phyloP scores from a whole-genome alignment of 1,140 invertebrate genomes.

The Asobara japonica region DNA sequence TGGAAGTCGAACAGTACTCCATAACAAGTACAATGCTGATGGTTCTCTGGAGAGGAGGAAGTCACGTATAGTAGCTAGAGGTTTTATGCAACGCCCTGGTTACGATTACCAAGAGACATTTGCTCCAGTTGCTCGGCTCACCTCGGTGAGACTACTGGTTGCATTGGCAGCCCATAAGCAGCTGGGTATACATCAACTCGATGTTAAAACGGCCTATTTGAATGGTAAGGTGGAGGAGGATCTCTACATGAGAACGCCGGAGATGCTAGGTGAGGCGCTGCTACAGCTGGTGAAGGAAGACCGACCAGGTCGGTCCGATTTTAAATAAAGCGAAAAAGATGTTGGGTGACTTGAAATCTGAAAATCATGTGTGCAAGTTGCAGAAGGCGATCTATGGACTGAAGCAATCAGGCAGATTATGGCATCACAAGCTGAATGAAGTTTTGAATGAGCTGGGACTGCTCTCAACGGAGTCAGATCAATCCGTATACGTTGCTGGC shows the following conservation, averaged over 20 bases:
- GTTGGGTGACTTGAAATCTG: neutral
- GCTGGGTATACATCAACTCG: slow-evolving; percentile 30
- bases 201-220: neutral
- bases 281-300: neutral
- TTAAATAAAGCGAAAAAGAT: slow-evolving; percentile 8
- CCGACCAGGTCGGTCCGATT: neutral
- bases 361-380: slow-evolving; percentile 36
- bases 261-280: slow-evolving; percentile 35
- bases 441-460: slow-evolving; percentile 25
- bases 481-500: slow-evolving; percentile 34
- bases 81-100: slow-evolving; percentile 35
- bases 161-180: slow-evolving; percentile 26
- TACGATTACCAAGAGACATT: slow-evolving; percentile 42
- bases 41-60: slow-evolving; percentile 27
- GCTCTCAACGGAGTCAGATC: slow-evolving; percentile 27
- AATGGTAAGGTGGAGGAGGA: slow-evolving; percentile 35
- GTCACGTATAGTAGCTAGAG: too few relatives aligned
- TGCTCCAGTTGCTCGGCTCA: slow-evolving; percentile 36
- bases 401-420: slow-evolving; percentile 44
- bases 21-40: slow-evolving; percentile 44
- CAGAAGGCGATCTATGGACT: slow-evolving; percentile 48
- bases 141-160: slow-evolving; percentile 15
- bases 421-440: slow-evolving; percentile 38
- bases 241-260: slow-evolving; percentile 49
- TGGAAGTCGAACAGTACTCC: slow-evolving; percentile 52